Evolutionary conservation across 2,888 invertebrate species (phyloP).

Genomic region (Byasa hedistus): DNA sequence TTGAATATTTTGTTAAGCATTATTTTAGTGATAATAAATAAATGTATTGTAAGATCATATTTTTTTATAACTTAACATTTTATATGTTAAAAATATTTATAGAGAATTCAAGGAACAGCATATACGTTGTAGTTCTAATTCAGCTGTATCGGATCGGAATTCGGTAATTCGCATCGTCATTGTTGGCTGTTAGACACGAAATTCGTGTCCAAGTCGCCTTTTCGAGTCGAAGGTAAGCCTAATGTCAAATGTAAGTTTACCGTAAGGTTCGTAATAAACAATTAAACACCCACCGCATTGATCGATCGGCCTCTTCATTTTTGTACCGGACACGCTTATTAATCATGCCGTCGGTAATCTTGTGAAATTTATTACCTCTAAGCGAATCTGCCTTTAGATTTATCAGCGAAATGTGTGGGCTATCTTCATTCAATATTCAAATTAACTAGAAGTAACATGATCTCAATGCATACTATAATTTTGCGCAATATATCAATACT

Average conservation of each 20-base stretch:
- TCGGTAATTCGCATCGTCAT: conserved; percentile 30
- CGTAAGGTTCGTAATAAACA: conserved; percentile 25
- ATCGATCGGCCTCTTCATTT: conserved; percentile 76
- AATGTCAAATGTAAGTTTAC: conserved; percentile 29
- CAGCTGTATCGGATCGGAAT: conserved; percentile 23
- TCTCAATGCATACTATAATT: conserved; percentile 1
- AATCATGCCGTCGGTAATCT: conserved; percentile 73
- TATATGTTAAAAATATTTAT: not conserved
- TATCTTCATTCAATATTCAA: conserved; percentile 28
- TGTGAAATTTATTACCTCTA: conserved; percentile 78
- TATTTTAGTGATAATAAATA: too few species aligned
- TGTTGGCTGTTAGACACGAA: conserved; percentile 29
- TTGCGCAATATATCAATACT: not conserved
- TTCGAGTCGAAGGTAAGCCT: conserved; percentile 27
- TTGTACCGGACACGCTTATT: conserved; percentile 67
- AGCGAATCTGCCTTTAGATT: conserved; percentile 75
- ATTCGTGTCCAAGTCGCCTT: conserved; percentile 28
- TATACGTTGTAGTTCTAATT: conserved; percentile 10
- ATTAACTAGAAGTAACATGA: conserved; percentile 13
- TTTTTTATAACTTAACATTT: too few species aligned
- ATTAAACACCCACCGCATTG: conserved; percentile 55
- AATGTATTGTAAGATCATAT: too few species aligned
- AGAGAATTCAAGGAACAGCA: not conserved
- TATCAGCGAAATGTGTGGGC: conserved; percentile 78
- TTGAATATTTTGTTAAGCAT: too few species aligned